A percentile compares a stretch with the other conserved stretches of the same genome.
phyloP scores from a whole-genome alignment of 2,113 vertebrate genomes.

The Sarotherodon lohbergeri region DNA sequence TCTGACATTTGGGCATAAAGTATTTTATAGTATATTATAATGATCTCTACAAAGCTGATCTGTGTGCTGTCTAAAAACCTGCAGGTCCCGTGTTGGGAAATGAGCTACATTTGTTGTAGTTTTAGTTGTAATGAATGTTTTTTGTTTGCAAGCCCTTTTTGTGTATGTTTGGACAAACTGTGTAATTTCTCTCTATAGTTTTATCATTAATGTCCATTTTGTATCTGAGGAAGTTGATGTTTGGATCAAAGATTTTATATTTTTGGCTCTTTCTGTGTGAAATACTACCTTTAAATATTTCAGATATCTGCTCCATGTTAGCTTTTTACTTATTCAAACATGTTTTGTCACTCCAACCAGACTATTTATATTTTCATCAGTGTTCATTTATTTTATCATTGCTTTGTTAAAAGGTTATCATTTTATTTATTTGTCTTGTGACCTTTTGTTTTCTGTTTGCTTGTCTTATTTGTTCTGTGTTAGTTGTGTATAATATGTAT shows the following conservation, averaged over 20 bases:
- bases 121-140: not conserved
- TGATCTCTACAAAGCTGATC: not conserved
- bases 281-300: not conserved
- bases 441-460: not conserved
- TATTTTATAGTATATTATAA: not conserved
- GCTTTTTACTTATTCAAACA: not conserved
- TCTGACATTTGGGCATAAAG: not conserved
- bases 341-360: accelerated
- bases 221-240: not conserved
- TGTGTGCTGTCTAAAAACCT: not conserved
- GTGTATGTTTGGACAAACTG: not conserved
- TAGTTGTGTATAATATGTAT: not conserved
- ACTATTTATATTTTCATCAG: not conserved
- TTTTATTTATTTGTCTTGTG: not conserved
- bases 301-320: not conserved
- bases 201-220: not conserved
- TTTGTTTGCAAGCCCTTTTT: not conserved
- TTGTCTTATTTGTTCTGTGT: not conserved
- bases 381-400: not conserved
- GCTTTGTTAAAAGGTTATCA: not conserved
- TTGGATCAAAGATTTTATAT: not conserved
- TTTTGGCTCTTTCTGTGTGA: not conserved
- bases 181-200: not conserved
- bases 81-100: accelerated
- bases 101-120: not conserved